Evolutionary conservation across 2,797 vertebrate species (phyloP).

Genomic region (Lerista edwardsae): DNA sequence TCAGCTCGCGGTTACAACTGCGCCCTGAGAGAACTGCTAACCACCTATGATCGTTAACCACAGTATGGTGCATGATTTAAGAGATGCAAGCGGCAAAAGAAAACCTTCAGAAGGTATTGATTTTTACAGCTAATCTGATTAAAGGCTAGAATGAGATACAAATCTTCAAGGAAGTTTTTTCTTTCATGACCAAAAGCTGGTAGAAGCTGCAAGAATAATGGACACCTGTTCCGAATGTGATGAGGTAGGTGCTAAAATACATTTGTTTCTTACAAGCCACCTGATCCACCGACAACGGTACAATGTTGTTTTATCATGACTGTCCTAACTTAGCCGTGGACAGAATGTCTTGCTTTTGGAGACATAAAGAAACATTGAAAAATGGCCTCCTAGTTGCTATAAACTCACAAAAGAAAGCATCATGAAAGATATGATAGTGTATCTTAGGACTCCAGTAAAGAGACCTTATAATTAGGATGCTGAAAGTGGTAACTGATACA

Average conservation of each 20-base stretch:
- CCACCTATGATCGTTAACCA: not conserved
- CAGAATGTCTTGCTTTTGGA: not conserved
- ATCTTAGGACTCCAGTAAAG: not conserved
- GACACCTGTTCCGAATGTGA: not conserved
- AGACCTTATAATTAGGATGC: not conserved
- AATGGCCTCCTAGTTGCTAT: not conserved
- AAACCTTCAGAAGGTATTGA: constrained; percentile 18
- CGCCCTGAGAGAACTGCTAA: not conserved
- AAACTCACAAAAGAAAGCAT: not conserved
- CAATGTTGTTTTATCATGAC: not conserved
- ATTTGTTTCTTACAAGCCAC: not conserved
- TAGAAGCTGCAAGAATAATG: not conserved
- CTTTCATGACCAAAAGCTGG: not conserved
- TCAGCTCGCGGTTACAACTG: no score
- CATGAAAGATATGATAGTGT: not conserved
- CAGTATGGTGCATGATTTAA: not conserved
- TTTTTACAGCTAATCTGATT: constrained; percentile 19
- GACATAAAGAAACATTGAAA: not conserved
- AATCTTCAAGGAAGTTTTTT: not conserved
- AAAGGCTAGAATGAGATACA: not conserved
- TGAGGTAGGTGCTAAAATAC: not conserved
- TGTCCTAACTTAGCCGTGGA: not conserved
- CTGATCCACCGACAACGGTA: not conserved
- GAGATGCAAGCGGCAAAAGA: not conserved
- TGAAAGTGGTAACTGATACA: not conserved